These are phyloP conservation scores for Conus betulinus DNA, from an alignment of 1,140 invertebrate species.

Conservation along the genomic window DNA sequence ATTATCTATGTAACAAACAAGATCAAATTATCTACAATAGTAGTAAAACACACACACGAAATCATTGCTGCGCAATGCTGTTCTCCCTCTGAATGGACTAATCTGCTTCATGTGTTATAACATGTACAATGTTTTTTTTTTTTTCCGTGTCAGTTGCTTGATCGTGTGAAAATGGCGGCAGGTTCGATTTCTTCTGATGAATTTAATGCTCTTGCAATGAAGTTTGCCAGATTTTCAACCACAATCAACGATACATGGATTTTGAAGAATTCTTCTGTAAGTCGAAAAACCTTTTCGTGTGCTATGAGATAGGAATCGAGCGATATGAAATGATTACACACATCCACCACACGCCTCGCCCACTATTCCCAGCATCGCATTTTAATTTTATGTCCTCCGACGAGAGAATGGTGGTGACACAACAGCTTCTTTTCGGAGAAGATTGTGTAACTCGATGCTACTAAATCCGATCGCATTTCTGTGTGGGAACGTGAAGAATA, in stretches of 20 bases:
- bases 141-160: conserved; percentile 8
- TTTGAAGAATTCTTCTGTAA: conserved; percentile 50
- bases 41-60: not conserved
- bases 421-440: too few species aligned
- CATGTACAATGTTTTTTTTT: conserved; percentile 20
- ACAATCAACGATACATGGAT: conserved; percentile 53
- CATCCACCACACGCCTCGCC: not conserved
- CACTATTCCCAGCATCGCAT: not conserved
- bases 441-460: too few species aligned
- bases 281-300: conserved; percentile 5
- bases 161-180: conserved; percentile 56
- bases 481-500: too few species aligned
- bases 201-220: conserved; percentile 49
- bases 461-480: too few species aligned
- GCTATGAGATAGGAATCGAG: not conserved
- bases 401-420: not conserved
- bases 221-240: conserved; percentile 50
- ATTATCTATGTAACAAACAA: too few species aligned
- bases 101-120: not conserved
- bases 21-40: too few species aligned
- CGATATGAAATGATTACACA: not conserved
- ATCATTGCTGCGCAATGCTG: conserved; percentile 17
- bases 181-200: conserved; percentile 63
- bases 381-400: not conserved
- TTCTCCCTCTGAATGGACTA: conserved; percentile 51